Conservation (phyloP, 2,888 invertebrate genomes). For the Melipona beecheii region DNA sequence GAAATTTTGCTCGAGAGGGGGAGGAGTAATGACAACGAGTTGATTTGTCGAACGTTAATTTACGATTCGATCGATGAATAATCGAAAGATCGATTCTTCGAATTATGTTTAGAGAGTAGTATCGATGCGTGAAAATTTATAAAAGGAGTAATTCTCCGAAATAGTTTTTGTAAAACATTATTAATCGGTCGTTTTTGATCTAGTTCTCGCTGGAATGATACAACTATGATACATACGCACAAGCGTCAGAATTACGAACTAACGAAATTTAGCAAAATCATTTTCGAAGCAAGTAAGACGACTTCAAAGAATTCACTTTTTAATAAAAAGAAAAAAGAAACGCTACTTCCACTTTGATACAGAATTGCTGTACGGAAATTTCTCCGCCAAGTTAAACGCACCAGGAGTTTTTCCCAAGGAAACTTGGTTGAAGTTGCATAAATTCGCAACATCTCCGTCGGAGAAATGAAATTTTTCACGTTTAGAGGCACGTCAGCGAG, state of each 20-base stretch:
- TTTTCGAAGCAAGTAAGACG: not conserved
- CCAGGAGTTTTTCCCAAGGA: too few relatives aligned
- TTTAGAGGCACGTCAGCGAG: not conserved
- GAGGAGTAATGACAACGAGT: not conserved
- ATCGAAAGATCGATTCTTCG: not conserved
- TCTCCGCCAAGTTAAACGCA: not conserved
- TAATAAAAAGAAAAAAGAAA: not conserved
- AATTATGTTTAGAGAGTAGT: not conserved
- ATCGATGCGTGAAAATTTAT: too few relatives aligned
- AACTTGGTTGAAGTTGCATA: not conserved
- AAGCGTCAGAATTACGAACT: not conserved
- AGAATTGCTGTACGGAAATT: not conserved
- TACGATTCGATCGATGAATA: not conserved
- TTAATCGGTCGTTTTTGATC: too few relatives aligned
- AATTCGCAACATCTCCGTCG: not conserved
- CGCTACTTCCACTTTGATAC: not conserved
- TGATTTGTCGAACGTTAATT: conserved; percentile 19
- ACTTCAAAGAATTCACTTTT: not conserved
- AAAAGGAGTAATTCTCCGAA: too few relatives aligned
- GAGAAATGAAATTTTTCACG: not conserved
- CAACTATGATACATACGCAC: not conserved
- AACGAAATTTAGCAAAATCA: not conserved
- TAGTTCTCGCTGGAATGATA: not conserved
- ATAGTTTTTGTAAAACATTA: too few relatives aligned
- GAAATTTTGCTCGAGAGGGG: not conserved